Percentiles rank a stretch among this genome's conserved stretches.
phyloP scores from a whole-genome alignment of 2,888 invertebrate genomes.

The Plebejus anna region DNA sequence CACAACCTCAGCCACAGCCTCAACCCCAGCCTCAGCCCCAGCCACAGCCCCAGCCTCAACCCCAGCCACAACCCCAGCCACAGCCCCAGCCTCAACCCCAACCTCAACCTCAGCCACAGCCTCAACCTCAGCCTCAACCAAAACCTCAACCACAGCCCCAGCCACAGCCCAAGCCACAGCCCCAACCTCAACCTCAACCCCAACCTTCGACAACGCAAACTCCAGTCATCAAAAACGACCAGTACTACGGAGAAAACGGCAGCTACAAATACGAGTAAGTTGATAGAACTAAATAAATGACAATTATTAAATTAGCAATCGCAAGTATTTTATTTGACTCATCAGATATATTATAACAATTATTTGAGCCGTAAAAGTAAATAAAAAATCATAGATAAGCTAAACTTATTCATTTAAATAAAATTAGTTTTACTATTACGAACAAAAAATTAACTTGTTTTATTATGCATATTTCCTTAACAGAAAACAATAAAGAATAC shows the following conservation, averaged over 20 bases:
- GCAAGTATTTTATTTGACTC: neutral
- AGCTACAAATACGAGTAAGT: constrained; percentile 78
- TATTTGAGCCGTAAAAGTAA: neutral
- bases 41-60: constrained; percentile 60
- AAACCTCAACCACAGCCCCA: constrained; percentile 54
- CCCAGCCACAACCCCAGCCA: constrained; percentile 45
- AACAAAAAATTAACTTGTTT: constrained; percentile 6
- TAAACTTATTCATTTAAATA: neutral
- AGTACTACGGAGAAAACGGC: constrained; percentile 66
- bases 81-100: constrained; percentile 55
- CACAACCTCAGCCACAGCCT: constrained; percentile 31
- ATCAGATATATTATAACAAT: constrained; percentile 1
- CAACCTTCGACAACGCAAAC: constrained; percentile 51
- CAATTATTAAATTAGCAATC: neutral
- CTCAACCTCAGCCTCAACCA: constrained; percentile 56
- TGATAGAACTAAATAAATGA: constrained; percentile 16
- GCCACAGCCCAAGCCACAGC: constrained; percentile 44
- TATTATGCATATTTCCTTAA: constrained; percentile 3
- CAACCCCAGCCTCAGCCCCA: constrained; percentile 48
- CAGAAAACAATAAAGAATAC: constrained; percentile 7
- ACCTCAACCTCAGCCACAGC: constrained; percentile 47
- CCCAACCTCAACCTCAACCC: constrained; percentile 34
- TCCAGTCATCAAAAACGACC: constrained; percentile 71
- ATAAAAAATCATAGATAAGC: neutral
- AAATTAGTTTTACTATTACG: neutral